phyloP scores from a whole-genome alignment of 2,888 invertebrate genomes.

The Neocrepidodera transversa region DNA sequence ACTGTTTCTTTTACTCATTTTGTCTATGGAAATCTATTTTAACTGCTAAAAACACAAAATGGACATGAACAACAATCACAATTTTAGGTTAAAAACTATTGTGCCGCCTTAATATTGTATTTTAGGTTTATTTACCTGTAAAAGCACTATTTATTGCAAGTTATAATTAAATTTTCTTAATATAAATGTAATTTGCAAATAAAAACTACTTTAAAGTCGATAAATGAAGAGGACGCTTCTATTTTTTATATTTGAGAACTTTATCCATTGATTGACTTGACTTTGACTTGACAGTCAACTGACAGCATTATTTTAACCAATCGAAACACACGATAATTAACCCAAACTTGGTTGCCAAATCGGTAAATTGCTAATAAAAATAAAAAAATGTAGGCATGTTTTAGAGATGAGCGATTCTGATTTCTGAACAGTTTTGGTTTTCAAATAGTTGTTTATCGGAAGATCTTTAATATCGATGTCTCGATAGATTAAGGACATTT shows the following conservation, averaged over 20 bases:
- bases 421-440: no score
- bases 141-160: not conserved
- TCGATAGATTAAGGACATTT: no score
- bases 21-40: not conserved
- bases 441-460: no score
- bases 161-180: not conserved
- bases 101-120: constrained; percentile 4
- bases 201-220: not conserved
- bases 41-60: not conserved
- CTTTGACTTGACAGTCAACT: no score
- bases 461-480: no score
- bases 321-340: no score
- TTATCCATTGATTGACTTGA: no score
- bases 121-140: not conserved
- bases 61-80: not conserved
- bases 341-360: no score
- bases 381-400: no score
- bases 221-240: constrained; percentile 11
- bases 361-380: no score
- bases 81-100: constrained; percentile 15
- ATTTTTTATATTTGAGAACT: constrained; percentile 16
- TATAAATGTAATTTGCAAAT: not conserved
- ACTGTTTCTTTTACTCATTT: constrained; percentile 49
- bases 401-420: no score
- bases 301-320: no score